Percentiles rank a stretch among this genome's conserved stretches.
phyloP scores from a whole-genome alignment of 1,140 invertebrate genomes.

The Eurosta solidaginis region DNA sequence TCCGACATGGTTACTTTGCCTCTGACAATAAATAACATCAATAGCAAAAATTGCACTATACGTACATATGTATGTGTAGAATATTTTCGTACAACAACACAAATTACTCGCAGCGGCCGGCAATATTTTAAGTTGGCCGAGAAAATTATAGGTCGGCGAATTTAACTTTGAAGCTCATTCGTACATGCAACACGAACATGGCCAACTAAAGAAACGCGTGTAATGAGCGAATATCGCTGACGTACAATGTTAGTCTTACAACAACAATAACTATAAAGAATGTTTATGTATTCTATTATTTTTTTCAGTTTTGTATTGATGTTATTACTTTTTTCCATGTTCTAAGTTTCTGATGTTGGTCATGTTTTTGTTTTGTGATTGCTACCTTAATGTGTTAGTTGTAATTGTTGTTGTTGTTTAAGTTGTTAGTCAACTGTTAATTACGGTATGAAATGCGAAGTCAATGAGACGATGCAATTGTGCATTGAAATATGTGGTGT shows the following conservation, averaged over 20 bases:
- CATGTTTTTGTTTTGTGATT: constrained; percentile 45
- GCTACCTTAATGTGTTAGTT: background rate
- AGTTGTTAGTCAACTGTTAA: background rate
- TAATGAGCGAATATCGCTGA: constrained; percentile 50
- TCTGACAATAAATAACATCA: background rate
- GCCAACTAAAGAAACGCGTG: constrained; percentile 47
- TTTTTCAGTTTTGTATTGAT: constrained; percentile 40
- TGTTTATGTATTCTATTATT: background rate
- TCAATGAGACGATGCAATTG: constrained; percentile 13
- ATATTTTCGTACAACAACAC: constrained; percentile 33
- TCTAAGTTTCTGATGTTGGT: constrained; percentile 44
- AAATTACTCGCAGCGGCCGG: constrained; percentile 29
- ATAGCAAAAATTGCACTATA: background rate
- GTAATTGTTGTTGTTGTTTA: background rate
- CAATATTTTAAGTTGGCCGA: constrained; percentile 51
- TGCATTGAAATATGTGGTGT: too few species aligned
- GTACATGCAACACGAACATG: constrained; percentile 51
- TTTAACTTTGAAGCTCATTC: constrained; percentile 59
- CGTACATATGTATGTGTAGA: background rate
- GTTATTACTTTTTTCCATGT: constrained; percentile 44
- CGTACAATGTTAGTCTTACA: constrained; percentile 27
- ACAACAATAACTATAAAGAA: background rate
- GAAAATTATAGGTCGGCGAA: constrained; percentile 59
- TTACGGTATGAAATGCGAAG: background rate
- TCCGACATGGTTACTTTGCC: background rate